phyloP scores from a whole-genome alignment of 2,113 vertebrate genomes.

The Aplodontia rufa region DNA sequence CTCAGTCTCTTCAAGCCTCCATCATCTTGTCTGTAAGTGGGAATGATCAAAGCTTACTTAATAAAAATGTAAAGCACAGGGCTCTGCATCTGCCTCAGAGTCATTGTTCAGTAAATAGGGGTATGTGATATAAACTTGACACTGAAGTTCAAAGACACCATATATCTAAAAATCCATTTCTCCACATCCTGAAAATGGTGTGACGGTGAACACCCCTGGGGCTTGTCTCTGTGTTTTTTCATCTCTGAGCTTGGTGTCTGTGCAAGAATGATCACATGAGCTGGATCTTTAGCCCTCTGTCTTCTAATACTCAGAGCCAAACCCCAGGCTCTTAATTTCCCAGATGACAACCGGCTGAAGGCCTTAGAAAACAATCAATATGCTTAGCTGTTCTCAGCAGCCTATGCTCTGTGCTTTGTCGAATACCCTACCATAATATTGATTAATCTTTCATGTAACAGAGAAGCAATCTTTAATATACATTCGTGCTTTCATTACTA shows the following conservation, averaged over 20 bases:
- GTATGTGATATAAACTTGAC: neutral
- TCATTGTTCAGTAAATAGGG: neutral
- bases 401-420: neutral
- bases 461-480: constrained; percentile 43
- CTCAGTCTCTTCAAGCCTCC: neutral
- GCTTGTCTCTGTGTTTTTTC: neutral
- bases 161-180: neutral
- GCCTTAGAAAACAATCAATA: constrained; percentile 38
- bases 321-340: neutral
- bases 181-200: neutral
- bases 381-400: neutral
- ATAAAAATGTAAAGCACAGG: neutral
- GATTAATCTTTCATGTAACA: constrained; percentile 50
- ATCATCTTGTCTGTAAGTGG: neutral
- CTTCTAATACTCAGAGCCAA: neutral
- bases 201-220: neutral
- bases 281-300: neutral
- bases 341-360: neutral
- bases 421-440: constrained; percentile 23
- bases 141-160: neutral
- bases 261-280: neutral
- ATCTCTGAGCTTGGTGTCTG: neutral
- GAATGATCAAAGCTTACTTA: neutral
- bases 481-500: constrained; percentile 26
- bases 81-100: neutral